phyloP scores from a whole-genome alignment of 2,888 invertebrate genomes.

The Drosophila anomelani region DNA sequence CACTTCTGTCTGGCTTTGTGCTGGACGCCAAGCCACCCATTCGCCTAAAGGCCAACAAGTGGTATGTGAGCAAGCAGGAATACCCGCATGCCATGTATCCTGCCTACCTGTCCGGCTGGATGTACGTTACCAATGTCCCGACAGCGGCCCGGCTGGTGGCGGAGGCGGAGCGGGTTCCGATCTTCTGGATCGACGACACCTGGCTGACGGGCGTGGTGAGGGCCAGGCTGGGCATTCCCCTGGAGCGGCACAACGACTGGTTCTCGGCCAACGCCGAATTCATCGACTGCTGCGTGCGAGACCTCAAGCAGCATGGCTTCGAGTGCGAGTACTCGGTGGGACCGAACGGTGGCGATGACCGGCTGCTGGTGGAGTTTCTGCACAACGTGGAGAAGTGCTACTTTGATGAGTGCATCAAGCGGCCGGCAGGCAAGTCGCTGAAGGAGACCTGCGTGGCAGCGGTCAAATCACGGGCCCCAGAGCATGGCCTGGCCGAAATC shows the following conservation, averaged over 20 bases:
- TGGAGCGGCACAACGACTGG: slow-evolving; percentile 87
- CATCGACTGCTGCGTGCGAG: slow-evolving; percentile 90
- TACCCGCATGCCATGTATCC: slow-evolving; percentile 88
- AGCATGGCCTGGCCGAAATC: slow-evolving; percentile 82
- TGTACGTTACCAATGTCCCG: slow-evolving; percentile 90
- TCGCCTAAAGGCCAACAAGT: slow-evolving; percentile 89
- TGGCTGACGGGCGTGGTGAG: slow-evolving; percentile 93
- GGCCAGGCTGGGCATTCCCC: slow-evolving; percentile 86
- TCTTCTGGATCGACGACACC: slow-evolving; percentile 97
- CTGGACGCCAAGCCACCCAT: slow-evolving; percentile 88
- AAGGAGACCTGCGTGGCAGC: slow-evolving; percentile 87
- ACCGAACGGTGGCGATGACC: slow-evolving; percentile 91
- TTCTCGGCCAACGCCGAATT: slow-evolving; percentile 90
- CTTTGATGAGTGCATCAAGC: slow-evolving; percentile 86
- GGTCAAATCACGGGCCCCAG: slow-evolving; percentile 80
- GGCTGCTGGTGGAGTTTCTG: slow-evolving; percentile 88
- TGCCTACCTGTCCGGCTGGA: slow-evolving; percentile 92
- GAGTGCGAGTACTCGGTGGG: slow-evolving; percentile 90
- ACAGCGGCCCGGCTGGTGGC: slow-evolving; percentile 87
- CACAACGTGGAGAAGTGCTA: slow-evolving; percentile 87
- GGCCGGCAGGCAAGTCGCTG: slow-evolving; percentile 85
- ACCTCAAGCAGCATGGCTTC: slow-evolving; percentile 86
- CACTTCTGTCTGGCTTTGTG: slow-evolving; percentile 88
- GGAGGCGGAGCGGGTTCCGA: slow-evolving; percentile 86
- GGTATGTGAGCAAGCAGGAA: slow-evolving; percentile 91